Evolutionary conservation across 2,797 vertebrate species (phyloP).

Genomic region (Erpetoichthys calabaricus): DNA sequence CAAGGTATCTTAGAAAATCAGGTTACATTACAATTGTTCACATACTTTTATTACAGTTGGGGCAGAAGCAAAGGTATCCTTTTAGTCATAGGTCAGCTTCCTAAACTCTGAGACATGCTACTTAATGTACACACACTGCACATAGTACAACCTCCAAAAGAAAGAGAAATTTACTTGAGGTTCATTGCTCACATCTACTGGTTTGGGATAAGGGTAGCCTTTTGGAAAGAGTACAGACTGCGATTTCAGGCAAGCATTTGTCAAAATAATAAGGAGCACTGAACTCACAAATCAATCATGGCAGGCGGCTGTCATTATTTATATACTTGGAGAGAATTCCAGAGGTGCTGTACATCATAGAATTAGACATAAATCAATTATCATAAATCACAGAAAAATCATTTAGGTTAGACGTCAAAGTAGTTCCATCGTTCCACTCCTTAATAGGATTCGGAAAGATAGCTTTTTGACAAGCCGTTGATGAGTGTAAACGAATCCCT

Average conservation of each 20-base stretch:
- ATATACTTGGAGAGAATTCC: slow-evolving; percentile 4
- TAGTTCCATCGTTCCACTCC: slow-evolving; percentile 4
- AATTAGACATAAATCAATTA: slow-evolving; percentile 30
- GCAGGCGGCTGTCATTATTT: neutral
- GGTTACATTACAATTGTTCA: too few relatives aligned
- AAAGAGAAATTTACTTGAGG: too few relatives aligned
- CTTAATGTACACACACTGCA: too few relatives aligned
- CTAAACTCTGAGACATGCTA: too few relatives aligned
- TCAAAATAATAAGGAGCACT: neutral
- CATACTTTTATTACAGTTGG: too few relatives aligned
- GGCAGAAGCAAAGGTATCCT: too few relatives aligned
- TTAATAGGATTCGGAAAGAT: slow-evolving; percentile 13
- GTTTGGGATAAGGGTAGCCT: too few relatives aligned
- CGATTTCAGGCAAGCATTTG: neutral
- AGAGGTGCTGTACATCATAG: slow-evolving; percentile 13
- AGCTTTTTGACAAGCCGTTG: slow-evolving; percentile 14
- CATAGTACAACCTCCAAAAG: too few relatives aligned
- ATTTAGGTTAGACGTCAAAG: slow-evolving; percentile 13
- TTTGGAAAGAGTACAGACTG: neutral
- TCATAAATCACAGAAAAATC: slow-evolving; percentile 31
- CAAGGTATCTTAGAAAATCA: too few relatives aligned
- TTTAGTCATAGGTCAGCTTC: too few relatives aligned
- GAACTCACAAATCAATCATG: neutral
- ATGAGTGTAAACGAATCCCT: slow-evolving; percentile 14
- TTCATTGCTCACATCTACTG: too few relatives aligned